Base-by-base conservation (phyloP, 2,113 vertebrate species). In the Pedetes capensis region DNA sequence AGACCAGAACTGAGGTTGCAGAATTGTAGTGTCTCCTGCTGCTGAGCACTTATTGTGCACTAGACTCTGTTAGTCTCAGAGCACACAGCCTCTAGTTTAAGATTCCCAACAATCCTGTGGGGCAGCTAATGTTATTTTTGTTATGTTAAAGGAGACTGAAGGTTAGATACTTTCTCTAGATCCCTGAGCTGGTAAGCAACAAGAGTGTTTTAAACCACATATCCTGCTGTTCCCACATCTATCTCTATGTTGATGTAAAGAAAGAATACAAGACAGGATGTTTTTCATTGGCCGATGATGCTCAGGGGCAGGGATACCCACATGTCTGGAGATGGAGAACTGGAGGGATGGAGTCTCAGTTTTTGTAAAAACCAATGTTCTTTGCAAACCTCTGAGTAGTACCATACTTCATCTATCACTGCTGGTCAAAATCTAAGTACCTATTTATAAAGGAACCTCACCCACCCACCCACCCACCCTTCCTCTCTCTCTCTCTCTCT, bases 11-110 rank as follows among this genome's bases (percentile, higher is more conserved):
- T 29, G 29, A 75, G n/a, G 25, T 61, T 80, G 53, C 1, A 37
- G 0, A 37, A 51, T 53, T 34, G 17, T 1, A 53, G 0, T 57
- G 51, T 20, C 47, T 81, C 39, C 37, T 3, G 1, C 37, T 78
- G 7, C n/a, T 57, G 72, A 83, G 23, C 25, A 27, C 44, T 44
- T 79, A 4, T 2, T 37, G 5, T 13, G 5, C 51, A 16, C 39
- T 25, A 75, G 37, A 49, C 34, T 5, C 64, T 32, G 11, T 75
- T 61, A 39, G 29, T 83, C 74, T n/a, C 8, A 71, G 69, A 61
- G 12, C 11, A 18, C 0, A 1, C 5, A 49, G 10, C 17, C 8
- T 76, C 44, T 63, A 27, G 29, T 44, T 51, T 57, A 47, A 91
- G 49, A 16, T 47, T 79, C 37, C 44, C 29, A 53, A 55, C 8